Percentiles rank a stretch among this genome's conserved stretches.
phyloP scores from a whole-genome alignment of 2,113 vertebrate species.

The Pseudopipra pipra region DNA sequence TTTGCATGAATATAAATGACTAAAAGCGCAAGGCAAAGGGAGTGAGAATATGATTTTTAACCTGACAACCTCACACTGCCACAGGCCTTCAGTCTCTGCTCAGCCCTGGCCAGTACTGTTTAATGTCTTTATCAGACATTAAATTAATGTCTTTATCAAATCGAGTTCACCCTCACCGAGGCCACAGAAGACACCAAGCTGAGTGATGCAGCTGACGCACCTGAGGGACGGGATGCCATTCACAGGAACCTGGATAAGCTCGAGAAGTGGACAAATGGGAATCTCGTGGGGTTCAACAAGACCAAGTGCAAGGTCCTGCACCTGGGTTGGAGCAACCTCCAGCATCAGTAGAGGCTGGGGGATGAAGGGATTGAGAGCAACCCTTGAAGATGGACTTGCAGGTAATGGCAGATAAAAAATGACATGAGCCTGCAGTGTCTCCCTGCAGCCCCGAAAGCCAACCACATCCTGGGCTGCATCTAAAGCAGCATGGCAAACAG shows the following conservation, averaged over 20 bases:
- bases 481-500: background rate
- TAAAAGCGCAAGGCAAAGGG: background rate
- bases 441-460: background rate
- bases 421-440: fast-evolving
- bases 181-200: background rate
- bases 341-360: background rate
- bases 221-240: background rate
- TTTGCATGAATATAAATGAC: background rate
- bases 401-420: background rate
- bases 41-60: background rate
- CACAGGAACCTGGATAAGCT: background rate
- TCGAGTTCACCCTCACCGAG: fast-evolving
- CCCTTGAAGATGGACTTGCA: background rate
- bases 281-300: background rate
- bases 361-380: background rate
- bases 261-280: fast-evolving
- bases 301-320: background rate
- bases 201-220: fast-evolving
- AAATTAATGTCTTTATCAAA: background rate
- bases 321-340: fast-evolving
- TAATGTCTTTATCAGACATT: background rate
- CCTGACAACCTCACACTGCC: fast-evolving
- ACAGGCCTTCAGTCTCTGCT: background rate
- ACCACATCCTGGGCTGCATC: background rate
- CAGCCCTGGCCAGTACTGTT: background rate